A percentile compares a stretch with the other conserved stretches of the same genome.
Conservation (phyloP, 1,140 invertebrate species). For the Drosophila simulans region DNA sequence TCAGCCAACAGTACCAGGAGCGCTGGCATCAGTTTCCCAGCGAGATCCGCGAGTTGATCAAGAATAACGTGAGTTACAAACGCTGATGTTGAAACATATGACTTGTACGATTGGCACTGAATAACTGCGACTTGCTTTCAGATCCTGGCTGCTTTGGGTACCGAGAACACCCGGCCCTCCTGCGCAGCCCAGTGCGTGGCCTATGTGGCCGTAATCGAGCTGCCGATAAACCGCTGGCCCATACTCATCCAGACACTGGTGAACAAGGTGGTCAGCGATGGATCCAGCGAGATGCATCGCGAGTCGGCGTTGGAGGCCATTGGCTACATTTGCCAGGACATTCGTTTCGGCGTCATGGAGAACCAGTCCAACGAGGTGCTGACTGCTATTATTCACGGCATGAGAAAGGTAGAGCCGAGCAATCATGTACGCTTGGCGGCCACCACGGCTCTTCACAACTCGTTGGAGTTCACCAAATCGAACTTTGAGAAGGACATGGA, state of each 20-base stretch:
- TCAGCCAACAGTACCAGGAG: constrained; percentile 94
- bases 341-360: constrained; percentile 95
- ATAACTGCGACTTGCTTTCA: constrained; percentile 72
- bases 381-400: constrained; percentile 99
- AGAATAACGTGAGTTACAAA: constrained; percentile 94
- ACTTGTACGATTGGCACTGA: not conserved
- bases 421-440: constrained; percentile 96
- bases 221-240: constrained; percentile 93
- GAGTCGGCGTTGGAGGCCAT: constrained; percentile 99
- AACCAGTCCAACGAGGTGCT: constrained; percentile 97
- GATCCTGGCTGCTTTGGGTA: constrained; percentile 97
- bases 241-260: constrained; percentile 95
- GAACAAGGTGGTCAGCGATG: constrained; percentile 94
- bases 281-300: constrained; percentile 96
- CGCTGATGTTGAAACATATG: not conserved
- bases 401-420: constrained; percentile 93
- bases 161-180: constrained; percentile 96
- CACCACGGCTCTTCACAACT: constrained; percentile 98
- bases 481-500: constrained; percentile 99
- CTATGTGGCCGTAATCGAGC: constrained; percentile 98
- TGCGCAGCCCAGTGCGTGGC: constrained; percentile 99
- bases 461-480: constrained; percentile 98
- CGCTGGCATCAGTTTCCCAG: constrained; percentile 95
- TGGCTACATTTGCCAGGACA: constrained; percentile 94
- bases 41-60: constrained; percentile 94